Evolutionary conservation across 1,140 invertebrate species (phyloP).

Genomic region (Drosophila burlai): DNA sequence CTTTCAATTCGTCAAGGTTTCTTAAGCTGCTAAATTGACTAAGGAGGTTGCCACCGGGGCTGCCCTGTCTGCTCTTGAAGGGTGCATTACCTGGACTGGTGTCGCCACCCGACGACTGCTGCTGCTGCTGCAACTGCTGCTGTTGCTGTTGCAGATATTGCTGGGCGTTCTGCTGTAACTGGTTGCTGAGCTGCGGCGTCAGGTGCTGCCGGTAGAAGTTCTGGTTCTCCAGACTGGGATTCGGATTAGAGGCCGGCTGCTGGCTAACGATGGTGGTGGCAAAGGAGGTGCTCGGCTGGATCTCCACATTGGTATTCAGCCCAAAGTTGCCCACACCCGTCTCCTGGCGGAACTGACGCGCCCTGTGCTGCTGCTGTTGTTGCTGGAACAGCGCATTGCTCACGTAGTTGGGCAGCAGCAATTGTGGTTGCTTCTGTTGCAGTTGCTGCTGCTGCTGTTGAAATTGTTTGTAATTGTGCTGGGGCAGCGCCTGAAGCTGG

Average conservation of each 20-base stretch:
- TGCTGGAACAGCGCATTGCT: slow-evolving; percentile 70
- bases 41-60: slow-evolving; percentile 85
- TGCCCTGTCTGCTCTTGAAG: slow-evolving; percentile 86
- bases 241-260: slow-evolving; percentile 43
- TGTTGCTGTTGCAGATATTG: slow-evolving; percentile 75
- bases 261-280: slow-evolving; percentile 70
- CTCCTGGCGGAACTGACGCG: slow-evolving; percentile 86
- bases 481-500: slow-evolving; percentile 69
- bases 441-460: slow-evolving; percentile 63
- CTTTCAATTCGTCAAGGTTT: slow-evolving; percentile 90
- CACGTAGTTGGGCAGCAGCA: slow-evolving; percentile 69
- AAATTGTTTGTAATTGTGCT: slow-evolving; percentile 79
- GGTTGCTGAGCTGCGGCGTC: slow-evolving; percentile 74
- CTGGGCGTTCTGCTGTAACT: slow-evolving; percentile 79
- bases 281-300: slow-evolving; percentile 70
- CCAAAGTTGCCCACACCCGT: slow-evolving; percentile 85
- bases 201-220: slow-evolving; percentile 82
- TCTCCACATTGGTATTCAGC: slow-evolving; percentile 68
- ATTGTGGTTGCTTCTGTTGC: slow-evolving; percentile 50
- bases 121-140: slow-evolving; percentile 55
- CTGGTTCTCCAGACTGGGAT: slow-evolving; percentile 73
- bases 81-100: slow-evolving; percentile 71
- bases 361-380: slow-evolving; percentile 74
- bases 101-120: slow-evolving; percentile 47
- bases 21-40: slow-evolving; percentile 86